Percentiles rank a stretch among this genome's conserved stretches.
phyloP scores from a whole-genome alignment of 2,113 vertebrate species.

The Eulemur rufifrons region DNA sequence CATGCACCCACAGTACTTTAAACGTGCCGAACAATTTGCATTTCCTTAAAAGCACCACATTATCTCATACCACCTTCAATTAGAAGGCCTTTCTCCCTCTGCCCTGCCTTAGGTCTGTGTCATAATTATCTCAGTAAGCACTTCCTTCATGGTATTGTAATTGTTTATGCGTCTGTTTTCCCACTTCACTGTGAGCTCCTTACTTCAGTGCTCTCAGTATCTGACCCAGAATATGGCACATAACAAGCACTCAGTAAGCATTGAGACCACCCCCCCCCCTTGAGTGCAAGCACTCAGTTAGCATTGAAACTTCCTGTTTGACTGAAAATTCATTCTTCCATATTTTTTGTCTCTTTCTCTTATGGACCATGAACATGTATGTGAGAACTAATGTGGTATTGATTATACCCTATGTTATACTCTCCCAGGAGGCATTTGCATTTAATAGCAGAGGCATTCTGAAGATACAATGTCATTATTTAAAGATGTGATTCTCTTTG shows the following conservation, averaged over 20 bases:
- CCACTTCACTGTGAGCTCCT: not conserved
- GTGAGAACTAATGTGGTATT: not conserved
- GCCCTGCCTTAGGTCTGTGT: constrained; percentile 30
- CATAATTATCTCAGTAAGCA: not conserved
- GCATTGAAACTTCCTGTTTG: not conserved
- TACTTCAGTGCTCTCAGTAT: not conserved
- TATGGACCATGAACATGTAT: not conserved
- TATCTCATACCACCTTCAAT: not conserved
- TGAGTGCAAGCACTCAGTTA: not conserved
- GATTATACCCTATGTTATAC: not conserved
- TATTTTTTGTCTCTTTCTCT: not conserved
- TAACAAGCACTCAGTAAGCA: not conserved
- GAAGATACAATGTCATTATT: not conserved
- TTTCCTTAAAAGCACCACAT: not conserved
- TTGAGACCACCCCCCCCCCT: not conserved
- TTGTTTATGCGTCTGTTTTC: not conserved
- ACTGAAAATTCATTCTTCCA: constrained; percentile 13
- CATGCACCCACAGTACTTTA: not conserved
- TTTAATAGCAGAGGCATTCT: constrained; percentile 25
- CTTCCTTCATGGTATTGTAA: not conserved
- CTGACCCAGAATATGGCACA: not conserved
- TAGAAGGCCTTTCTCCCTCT: not conserved
- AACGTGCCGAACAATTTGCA: not conserved
- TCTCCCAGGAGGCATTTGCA: not conserved
- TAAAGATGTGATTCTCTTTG: constrained; percentile 19